These are phyloP conservation scores for Melanitta fusca DNA, from an alignment of 2,797 vertebrate species.

Conservation along the genomic window DNA sequence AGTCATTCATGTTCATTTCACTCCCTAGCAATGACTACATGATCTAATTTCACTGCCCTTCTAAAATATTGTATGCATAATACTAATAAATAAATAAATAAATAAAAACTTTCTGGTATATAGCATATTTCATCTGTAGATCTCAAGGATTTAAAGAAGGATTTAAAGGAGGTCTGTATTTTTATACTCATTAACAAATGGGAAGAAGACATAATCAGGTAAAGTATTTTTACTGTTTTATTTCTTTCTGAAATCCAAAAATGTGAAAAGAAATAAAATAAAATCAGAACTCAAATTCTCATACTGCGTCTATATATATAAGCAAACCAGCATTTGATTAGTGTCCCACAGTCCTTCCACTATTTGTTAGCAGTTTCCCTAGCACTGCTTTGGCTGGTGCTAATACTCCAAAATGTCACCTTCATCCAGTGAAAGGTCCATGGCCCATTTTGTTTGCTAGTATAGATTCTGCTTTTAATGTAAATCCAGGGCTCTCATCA, in stretches of 20 bases:
- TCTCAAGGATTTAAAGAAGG: not conserved
- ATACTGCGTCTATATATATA: not conserved
- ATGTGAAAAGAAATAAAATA: not conserved
- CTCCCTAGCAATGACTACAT: not conserved
- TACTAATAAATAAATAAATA: not conserved
- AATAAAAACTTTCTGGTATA: not conserved
- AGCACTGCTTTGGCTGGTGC: not conserved
- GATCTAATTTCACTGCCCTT: not conserved
- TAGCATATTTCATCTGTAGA: not conserved
- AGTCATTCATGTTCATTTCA: not conserved
- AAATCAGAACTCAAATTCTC: not conserved
- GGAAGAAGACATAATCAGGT: not conserved
- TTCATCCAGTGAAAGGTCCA: not conserved
- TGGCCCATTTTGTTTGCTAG: not conserved
- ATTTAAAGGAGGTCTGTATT: not conserved
- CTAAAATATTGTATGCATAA: not conserved
- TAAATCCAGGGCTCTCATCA: not conserved
- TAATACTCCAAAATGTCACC: not conserved
- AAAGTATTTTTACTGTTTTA: not conserved
- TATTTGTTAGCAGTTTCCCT: not conserved
- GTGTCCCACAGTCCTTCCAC: not conserved
- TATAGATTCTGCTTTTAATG: not conserved
- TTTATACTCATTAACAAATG: not conserved
- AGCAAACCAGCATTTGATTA: not conserved
- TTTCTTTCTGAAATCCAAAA: not conserved